phyloP scores from a whole-genome alignment of 2,888 invertebrate genomes.

The Drosophila niveifrons region DNA sequence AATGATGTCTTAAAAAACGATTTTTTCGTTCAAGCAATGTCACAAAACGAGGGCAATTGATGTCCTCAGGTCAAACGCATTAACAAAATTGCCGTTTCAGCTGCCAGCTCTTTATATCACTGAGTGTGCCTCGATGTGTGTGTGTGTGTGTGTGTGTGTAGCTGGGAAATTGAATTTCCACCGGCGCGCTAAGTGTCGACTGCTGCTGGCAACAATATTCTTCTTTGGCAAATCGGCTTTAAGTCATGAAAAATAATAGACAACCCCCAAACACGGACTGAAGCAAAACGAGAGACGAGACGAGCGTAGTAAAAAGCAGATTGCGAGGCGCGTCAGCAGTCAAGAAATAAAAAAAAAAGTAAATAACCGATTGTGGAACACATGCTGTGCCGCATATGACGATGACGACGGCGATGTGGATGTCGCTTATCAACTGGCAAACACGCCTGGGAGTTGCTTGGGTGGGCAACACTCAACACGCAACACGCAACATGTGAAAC shows the following conservation, averaged over 20 bases:
- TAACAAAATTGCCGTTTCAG: constrained; percentile 80
- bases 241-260: constrained; percentile 84
- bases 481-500: constrained; percentile 71
- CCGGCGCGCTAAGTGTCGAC: constrained; percentile 61
- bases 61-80: constrained; percentile 82
- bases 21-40: constrained; percentile 65
- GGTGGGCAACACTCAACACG: constrained; percentile 62
- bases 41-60: constrained; percentile 80
- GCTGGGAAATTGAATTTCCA: constrained; percentile 76
- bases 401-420: constrained; percentile 71
- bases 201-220: constrained; percentile 82
- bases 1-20: constrained; percentile 83
- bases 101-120: constrained; percentile 42
- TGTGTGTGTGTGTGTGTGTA: constrained; percentile 36
- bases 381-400: constrained; percentile 84
- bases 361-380: constrained; percentile 77
- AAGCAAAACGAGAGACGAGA: neutral
- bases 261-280: constrained; percentile 59
- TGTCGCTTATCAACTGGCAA: constrained; percentile 65
- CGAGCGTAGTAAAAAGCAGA: constrained; percentile 78
- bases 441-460: constrained; percentile 59
- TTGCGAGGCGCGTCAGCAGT: constrained; percentile 73
- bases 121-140: constrained; percentile 4
- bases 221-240: constrained; percentile 85
- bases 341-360: constrained; percentile 42